Evolutionary conservation across 1,140 invertebrate species (phyloP).

Genomic region (Elysia chlorotica): DNA sequence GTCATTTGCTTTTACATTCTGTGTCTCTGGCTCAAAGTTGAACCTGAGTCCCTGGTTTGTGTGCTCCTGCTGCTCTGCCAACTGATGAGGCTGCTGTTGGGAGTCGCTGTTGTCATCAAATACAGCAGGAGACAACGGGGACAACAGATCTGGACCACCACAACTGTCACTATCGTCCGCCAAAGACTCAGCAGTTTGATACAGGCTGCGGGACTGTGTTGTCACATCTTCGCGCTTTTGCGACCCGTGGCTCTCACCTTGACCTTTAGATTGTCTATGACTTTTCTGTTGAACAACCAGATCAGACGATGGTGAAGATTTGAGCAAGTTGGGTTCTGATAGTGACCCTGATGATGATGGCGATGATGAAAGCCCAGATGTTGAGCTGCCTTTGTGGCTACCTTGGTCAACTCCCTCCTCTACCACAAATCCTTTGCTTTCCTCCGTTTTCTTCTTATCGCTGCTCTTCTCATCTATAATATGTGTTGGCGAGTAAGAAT

Average conservation of each 20-base stretch:
- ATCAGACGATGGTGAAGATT: conserved; percentile 33
- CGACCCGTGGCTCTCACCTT: conserved; percentile 1
- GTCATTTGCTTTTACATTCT: no score
- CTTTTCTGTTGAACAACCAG: no score
- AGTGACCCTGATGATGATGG: conserved; percentile 31
- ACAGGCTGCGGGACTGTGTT: conserved; percentile 30
- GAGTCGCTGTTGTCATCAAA: no score
- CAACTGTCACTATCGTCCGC: conserved; percentile 20
- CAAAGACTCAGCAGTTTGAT: conserved; percentile 31
- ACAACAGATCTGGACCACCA: neutral
- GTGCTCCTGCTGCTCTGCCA: neutral
- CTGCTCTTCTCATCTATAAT: neutral
- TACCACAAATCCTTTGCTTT: no score
- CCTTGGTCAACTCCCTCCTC: no score
- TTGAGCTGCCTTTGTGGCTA: no score
- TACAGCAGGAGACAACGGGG: no score
- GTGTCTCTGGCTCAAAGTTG: no score
- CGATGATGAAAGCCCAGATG: conserved; percentile 25
- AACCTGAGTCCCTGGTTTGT: no score
- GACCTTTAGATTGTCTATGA: no score
- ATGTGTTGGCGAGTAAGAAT: conserved; percentile 1
- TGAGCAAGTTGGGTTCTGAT: conserved; percentile 37
- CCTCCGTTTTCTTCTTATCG: no score
- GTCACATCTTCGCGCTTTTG: conserved; percentile 9
- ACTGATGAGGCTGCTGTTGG: conserved; percentile 7